A percentile compares a stretch with the other conserved stretches of the same genome.
Conservation (phyloP, 1,140 invertebrate species). For the Galleria mellonella region DNA sequence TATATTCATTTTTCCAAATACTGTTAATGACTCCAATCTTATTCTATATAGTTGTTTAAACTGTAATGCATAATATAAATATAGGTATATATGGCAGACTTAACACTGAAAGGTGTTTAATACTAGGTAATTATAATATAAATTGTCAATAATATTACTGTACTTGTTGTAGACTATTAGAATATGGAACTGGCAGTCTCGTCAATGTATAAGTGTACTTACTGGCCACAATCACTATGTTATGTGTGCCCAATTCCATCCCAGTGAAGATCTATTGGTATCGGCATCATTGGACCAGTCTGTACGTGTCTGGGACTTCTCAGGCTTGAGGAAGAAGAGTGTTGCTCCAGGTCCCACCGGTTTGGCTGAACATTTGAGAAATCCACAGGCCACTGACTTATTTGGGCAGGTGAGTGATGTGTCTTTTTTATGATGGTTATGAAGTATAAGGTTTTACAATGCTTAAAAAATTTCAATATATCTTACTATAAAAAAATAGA, state of each 20-base stretch:
- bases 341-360: conserved; percentile 95
- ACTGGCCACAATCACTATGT: conserved; percentile 99
- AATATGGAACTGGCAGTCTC: conserved; percentile 99
- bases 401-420: conserved; percentile 82
- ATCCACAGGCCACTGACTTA: conserved; percentile 92
- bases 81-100: too few species aligned
- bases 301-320: conserved; percentile 99
- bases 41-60: too few species aligned
- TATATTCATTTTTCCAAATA: too few species aligned
- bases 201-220: conserved; percentile 96
- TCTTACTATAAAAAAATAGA: too few species aligned
- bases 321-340: conserved; percentile 96
- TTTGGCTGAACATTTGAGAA: conserved; percentile 91
- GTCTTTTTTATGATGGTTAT: too few species aligned
- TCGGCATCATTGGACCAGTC: conserved; percentile 99
- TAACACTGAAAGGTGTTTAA: too few species aligned
- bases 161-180: conserved; percentile 83
- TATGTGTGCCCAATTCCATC: conserved; percentile 99
- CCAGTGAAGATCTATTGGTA: conserved; percentile 96
- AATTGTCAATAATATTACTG: too few species aligned
- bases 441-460: too few species aligned
- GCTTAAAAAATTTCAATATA: too few species aligned
- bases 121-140: too few species aligned
- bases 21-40: too few species aligned
- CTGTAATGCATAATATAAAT: too few species aligned